Conservation (phyloP, 2,888 invertebrate genomes). For the Sepioteuthis lessoniana region DNA sequence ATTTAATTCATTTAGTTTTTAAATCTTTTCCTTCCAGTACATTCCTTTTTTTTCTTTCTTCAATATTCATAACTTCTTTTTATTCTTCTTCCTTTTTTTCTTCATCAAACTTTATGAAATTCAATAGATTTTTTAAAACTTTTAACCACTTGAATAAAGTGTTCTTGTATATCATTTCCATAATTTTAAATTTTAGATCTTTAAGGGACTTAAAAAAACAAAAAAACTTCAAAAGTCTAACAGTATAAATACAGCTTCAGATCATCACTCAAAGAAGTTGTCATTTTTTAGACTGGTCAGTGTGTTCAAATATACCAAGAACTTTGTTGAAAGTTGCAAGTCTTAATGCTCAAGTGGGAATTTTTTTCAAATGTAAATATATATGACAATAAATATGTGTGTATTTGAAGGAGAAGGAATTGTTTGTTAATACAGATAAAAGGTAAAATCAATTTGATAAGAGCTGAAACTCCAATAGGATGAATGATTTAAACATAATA, state of each 20-base stretch:
- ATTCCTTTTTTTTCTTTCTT: not conserved
- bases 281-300: not conserved
- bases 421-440: not conserved
- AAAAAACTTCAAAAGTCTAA: too few species aligned
- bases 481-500: too few species aligned
- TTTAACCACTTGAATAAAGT: not conserved
- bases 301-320: not conserved
- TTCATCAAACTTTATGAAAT: not conserved
- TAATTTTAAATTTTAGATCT: not conserved
- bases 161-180: not conserved
- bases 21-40: too few species aligned
- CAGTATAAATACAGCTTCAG: not conserved
- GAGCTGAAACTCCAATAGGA: not conserved
- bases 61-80: not conserved
- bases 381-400: not conserved
- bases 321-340: not conserved
- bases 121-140: not conserved
- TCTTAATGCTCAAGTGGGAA: not conserved
- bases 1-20: too few species aligned
- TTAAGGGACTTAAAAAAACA: not conserved
- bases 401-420: not conserved
- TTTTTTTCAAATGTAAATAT: not conserved
- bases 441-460: not conserved
- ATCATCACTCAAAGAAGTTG: not conserved
- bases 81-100: not conserved